Conservation (phyloP, 2,888 invertebrate species). For the Helleia helle region DNA sequence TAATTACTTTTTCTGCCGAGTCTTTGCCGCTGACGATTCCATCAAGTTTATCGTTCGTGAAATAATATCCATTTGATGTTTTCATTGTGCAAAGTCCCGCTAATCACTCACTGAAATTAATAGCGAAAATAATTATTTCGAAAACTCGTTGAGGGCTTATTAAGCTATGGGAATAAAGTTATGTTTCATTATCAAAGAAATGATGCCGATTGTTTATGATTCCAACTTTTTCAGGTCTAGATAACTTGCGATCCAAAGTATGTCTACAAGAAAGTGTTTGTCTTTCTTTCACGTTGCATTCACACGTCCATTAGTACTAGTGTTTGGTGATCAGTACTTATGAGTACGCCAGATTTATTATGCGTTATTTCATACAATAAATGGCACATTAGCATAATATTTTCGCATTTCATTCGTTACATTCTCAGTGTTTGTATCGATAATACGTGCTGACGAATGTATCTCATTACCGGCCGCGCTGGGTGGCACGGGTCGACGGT, state of each 20-base stretch:
- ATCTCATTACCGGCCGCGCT: conserved; percentile 50
- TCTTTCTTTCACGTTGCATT: too few relatives aligned
- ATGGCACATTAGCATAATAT: neutral
- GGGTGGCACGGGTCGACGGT: conserved; percentile 38
- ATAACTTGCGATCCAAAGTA: too few relatives aligned
- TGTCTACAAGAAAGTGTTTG: too few relatives aligned
- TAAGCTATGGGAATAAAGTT: conserved; percentile 13
- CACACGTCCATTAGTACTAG: too few relatives aligned
- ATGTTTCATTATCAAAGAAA: conserved; percentile 7
- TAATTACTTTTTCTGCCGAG: conserved; percentile 7
- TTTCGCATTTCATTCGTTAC: neutral
- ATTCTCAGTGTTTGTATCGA: conserved; percentile 28
- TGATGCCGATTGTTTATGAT: neutral
- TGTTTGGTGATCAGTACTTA: too few relatives aligned
- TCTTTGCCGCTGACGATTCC: conserved; percentile 5
- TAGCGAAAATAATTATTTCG: conserved; percentile 25
- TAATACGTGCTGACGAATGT: conserved; percentile 61
- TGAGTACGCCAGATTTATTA: too few relatives aligned
- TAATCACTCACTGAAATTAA: conserved; percentile 26
- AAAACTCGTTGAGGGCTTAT: conserved; percentile 22
- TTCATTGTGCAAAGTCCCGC: conserved; percentile 26
- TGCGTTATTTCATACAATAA: too few relatives aligned
- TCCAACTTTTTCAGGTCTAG: neutral
- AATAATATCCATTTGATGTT: conserved; percentile 1
- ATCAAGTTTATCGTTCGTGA: conserved; percentile 8